A percentile compares a stretch with the other conserved stretches of the same genome.
phyloP scores from a whole-genome alignment of 2,888 invertebrate genomes.

The Hipparchia sbordonii region DNA sequence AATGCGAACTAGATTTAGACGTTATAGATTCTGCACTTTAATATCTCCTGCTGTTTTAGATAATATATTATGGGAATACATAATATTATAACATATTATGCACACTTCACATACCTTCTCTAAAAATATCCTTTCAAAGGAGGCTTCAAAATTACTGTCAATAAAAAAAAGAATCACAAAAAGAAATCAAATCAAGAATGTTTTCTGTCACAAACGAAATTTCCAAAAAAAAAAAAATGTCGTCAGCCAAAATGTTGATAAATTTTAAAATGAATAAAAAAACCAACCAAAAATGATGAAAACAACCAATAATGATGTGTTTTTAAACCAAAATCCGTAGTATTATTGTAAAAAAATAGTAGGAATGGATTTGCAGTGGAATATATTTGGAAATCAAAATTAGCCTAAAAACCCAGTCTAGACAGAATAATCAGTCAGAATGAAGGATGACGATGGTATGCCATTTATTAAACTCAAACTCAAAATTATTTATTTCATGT shows the following conservation, averaged over 20 bases:
- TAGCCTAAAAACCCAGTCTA: not conserved
- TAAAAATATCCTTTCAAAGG: not conserved
- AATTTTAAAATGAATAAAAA: slow-evolving; percentile 9
- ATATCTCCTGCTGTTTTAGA: too few relatives aligned
- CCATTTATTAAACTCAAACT: not conserved
- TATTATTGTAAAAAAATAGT: not conserved
- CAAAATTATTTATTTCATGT: too few relatives aligned
- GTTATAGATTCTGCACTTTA: too few relatives aligned
- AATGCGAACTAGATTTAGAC: too few relatives aligned
- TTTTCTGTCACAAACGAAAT: slow-evolving; percentile 18
- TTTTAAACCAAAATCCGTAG: not conserved
- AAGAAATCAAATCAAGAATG: slow-evolving; percentile 4
- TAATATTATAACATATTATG: too few relatives aligned
- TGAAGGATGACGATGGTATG: slow-evolving; percentile 41
- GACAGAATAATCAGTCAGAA: slow-evolving; percentile 19
- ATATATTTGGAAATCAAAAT: not conserved
- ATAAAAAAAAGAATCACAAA: not conserved
- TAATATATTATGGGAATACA: too few relatives aligned
- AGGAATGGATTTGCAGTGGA: slow-evolving; percentile 2
- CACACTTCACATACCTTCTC: too few relatives aligned
- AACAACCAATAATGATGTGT: not conserved
- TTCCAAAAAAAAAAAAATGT: not conserved
- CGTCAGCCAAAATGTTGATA: not conserved
- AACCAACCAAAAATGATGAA: slow-evolving; percentile 8
- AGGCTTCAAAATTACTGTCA: not conserved